Evolutionary conservation across 2,113 vertebrate genomes (phyloP).

Genomic region (Eira barbara): DNA sequence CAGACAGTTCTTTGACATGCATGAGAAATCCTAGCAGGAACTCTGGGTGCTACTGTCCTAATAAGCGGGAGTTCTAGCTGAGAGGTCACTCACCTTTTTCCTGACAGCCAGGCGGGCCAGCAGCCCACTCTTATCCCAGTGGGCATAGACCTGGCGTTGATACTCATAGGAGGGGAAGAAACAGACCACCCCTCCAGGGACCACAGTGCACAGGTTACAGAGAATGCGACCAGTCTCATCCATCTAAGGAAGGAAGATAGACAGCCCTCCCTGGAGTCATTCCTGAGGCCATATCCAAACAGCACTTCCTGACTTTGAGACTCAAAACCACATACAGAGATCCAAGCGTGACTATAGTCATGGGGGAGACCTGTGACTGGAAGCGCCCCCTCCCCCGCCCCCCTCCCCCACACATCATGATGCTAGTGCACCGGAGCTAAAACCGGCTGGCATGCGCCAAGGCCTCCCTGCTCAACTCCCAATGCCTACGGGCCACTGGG

Average conservation of each 20-base stretch:
- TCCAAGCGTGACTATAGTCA: rapidly evolving
- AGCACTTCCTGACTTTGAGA: background rate
- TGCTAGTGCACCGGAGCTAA: background rate
- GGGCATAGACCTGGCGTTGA: constrained; percentile 84
- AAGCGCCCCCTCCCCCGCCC: background rate
- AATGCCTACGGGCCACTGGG: too few species aligned
- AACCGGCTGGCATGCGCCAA: rapidly evolving
- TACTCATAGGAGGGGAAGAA: constrained; percentile 98
- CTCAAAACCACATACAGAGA: background rate
- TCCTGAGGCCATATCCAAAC: background rate
- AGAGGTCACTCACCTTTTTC: constrained; percentile 88
- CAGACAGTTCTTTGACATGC: rapidly evolving
- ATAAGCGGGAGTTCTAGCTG: too few species aligned
- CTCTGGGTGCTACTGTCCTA: background rate
- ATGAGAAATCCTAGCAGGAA: background rate
- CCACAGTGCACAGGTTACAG: constrained; percentile 92
- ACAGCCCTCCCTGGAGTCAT: background rate
- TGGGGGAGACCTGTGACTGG: rapidly evolving
- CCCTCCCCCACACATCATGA: background rate
- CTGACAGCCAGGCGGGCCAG: constrained; percentile 86
- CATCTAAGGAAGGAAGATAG: constrained; percentile 83
- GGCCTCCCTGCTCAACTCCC: background rate
- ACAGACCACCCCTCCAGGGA: constrained; percentile 94
- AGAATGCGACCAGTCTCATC: constrained; percentile 93
- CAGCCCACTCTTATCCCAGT: constrained; percentile 91